Conservation (phyloP, 2,113 vertebrate genomes). For the Menura novaehollandiae region DNA sequence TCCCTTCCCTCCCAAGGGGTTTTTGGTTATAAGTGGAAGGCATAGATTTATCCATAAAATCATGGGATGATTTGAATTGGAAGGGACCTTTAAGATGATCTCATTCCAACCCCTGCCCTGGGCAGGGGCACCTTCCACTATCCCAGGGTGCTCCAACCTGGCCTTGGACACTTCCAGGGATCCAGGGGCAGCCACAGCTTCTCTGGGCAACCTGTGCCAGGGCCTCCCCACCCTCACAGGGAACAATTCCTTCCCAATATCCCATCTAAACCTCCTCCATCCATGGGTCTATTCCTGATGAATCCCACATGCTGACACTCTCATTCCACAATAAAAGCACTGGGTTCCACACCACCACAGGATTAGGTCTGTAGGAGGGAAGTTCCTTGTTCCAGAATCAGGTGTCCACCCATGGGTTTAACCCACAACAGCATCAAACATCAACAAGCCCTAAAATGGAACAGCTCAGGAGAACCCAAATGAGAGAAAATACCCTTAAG, state of each 20-base stretch:
- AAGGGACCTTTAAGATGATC: neutral
- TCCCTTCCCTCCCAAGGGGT: neutral
- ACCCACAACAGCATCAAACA: neutral
- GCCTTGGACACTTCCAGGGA: neutral
- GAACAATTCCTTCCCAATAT: neutral
- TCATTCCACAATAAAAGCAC: neutral
- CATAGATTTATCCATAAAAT: rapidly evolving
- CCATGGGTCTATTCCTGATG: neutral
- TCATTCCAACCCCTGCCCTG: neutral
- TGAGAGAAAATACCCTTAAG: rapidly evolving
- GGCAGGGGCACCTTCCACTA: neutral
- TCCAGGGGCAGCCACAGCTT: neutral
- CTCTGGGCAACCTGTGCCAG: neutral
- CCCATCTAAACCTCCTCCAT: neutral
- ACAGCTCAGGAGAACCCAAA: neutral
- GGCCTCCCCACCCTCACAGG: neutral
- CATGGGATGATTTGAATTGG: neutral
- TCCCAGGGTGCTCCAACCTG: rapidly evolving
- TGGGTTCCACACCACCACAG: neutral
- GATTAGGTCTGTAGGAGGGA: neutral
- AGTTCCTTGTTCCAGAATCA: neutral
- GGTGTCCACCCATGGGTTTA: neutral
- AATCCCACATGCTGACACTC: neutral
- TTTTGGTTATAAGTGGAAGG: neutral
- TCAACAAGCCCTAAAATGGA: neutral